phyloP scores from a whole-genome alignment of 2,113 vertebrate species.

The Desmodus rotundus region DNA sequence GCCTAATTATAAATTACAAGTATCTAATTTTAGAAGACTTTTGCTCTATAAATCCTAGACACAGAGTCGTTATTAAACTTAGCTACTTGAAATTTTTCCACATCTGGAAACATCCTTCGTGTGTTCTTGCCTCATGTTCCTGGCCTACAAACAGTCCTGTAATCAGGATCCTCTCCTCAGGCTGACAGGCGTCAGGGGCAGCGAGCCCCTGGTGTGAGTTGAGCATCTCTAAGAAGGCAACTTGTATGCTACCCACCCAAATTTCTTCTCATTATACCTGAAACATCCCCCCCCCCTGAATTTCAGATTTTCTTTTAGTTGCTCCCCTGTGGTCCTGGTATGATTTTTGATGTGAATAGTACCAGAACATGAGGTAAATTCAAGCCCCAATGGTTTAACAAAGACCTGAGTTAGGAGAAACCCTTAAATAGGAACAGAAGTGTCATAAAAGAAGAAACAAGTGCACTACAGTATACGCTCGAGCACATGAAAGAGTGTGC shows the following conservation, averaged over 20 bases:
- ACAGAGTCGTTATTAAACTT: slow-evolving; percentile 48
- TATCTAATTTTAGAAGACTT: slow-evolving; percentile 65
- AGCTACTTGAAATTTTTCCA: slow-evolving; percentile 48
- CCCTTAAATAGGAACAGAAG: not conserved
- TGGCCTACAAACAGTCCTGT: not conserved
- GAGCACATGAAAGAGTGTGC: accelerated
- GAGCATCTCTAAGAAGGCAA: not conserved
- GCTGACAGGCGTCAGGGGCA: not conserved
- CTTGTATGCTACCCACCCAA: not conserved
- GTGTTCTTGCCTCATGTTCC: not conserved
- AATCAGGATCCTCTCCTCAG: not conserved
- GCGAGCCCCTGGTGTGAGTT: not conserved
- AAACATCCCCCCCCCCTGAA: not conserved
- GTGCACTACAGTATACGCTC: no score
- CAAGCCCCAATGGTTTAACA: not conserved
- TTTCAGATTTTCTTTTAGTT: not conserved
- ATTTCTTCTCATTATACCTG: not conserved
- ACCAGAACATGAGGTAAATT: not conserved
- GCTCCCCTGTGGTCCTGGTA: not conserved
- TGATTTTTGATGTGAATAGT: not conserved
- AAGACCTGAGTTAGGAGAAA: not conserved
- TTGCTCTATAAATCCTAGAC: slow-evolving; percentile 50
- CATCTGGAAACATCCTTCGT: not conserved
- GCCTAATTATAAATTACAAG: slow-evolving; percentile 67
- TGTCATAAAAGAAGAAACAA: not conserved